Conservation (phyloP, 37 sponge, comb jelly and placozoan species). For the Beroe forskalii region DNA sequence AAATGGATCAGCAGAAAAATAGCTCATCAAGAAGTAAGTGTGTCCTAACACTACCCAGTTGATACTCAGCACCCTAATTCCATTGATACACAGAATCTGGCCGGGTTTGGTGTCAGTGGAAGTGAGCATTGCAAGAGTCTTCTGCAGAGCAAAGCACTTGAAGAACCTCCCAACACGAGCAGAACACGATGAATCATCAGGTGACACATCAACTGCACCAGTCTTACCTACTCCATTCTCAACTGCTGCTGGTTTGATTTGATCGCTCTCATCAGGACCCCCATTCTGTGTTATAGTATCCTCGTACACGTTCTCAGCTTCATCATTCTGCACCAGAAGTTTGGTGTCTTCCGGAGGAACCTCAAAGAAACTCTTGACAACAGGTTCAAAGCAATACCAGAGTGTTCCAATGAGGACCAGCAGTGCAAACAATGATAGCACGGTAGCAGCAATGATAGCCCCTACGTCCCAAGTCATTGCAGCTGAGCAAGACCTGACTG, state of each 20-base stretch:
- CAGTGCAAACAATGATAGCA: not conserved
- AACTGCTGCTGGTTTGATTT: not conserved
- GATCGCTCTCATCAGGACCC: not conserved
- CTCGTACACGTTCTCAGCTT: not conserved
- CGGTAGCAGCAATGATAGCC: not conserved
- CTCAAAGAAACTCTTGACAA: not conserved
- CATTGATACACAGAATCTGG: conserved; percentile 48
- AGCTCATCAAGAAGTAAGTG: not conserved
- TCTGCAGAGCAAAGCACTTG: not conserved
- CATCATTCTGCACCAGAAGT: not conserved
- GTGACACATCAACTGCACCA: not conserved
- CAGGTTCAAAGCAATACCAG: not conserved
- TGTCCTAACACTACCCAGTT: conserved; percentile 59
- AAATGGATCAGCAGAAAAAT: not conserved
- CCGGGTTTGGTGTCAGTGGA: conserved; percentile 26
- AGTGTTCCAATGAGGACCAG: conserved; percentile 1
- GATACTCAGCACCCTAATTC: conserved; percentile 58
- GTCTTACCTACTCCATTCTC: not conserved
- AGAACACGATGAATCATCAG: not conserved
- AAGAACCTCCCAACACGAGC: not conserved
- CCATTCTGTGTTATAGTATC: not conserved
- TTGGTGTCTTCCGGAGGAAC: not conserved
- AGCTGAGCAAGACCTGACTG: not conserved
- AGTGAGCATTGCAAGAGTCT: not conserved
- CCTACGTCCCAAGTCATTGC: not conserved